Evolutionary conservation across 2,797 vertebrate genomes (phyloP).

Genomic region (Hafferia zeledoni): DNA sequence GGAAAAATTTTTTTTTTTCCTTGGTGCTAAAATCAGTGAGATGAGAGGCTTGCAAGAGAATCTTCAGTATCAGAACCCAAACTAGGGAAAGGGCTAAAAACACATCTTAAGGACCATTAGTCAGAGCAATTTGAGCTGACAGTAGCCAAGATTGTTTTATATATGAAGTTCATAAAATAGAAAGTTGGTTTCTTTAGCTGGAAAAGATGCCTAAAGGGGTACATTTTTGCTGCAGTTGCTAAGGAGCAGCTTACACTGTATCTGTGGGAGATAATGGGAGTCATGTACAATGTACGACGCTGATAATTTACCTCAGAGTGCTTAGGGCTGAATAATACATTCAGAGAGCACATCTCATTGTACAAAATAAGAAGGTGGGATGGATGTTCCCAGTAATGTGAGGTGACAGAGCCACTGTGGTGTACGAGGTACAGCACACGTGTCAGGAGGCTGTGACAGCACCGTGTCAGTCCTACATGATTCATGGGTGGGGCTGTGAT

Average conservation of each 20-base stretch:
- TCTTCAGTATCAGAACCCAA: not conserved
- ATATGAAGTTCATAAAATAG: constrained; percentile 48
- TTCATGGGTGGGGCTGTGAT: not conserved
- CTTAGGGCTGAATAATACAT: not conserved
- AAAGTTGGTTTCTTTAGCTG: constrained; percentile 13
- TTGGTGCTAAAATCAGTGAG: constrained; percentile 25
- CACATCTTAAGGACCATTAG: constrained; percentile 43
- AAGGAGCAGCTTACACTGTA: not conserved
- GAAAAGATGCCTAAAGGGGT: not conserved
- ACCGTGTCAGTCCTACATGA: not conserved
- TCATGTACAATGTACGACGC: not conserved
- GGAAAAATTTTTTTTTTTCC: not conserved
- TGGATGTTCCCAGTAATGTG: not conserved
- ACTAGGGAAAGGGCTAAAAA: constrained; percentile 21
- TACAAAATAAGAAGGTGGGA: constrained; percentile 13
- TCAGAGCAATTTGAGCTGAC: constrained; percentile 23
- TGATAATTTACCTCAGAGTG: constrained; percentile 27
- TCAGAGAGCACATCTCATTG: not conserved
- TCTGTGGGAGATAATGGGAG: constrained; percentile 30
- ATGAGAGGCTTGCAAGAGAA: not conserved
- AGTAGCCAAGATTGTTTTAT: constrained; percentile 17
- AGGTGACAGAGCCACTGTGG: constrained; percentile 10
- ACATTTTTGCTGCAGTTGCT: constrained; percentile 48
- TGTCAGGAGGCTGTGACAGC: not conserved
- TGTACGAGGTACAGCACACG: not conserved